Percentiles rank a stretch among this genome's conserved stretches.
Conservation (phyloP, 2,113 vertebrate genomes). For the Pavo muticus region DNA sequence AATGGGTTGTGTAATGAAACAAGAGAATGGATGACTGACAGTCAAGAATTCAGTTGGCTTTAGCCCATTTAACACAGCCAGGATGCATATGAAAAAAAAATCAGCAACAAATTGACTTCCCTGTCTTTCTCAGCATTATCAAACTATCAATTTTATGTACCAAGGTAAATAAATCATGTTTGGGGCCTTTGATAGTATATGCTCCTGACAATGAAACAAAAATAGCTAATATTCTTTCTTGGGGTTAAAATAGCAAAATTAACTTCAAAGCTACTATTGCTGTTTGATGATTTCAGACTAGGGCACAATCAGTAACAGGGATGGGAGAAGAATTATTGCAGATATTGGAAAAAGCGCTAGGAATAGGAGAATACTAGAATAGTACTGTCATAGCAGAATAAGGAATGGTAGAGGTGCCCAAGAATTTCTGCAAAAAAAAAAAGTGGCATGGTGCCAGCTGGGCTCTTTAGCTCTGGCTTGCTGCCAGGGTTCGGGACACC, state of each 20-base stretch:
- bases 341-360: background rate
- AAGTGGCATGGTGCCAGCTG: background rate
- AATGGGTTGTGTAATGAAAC: constrained; percentile 35
- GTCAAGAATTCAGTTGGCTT: constrained; percentile 11
- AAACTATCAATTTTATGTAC: background rate
- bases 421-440: background rate
- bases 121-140: background rate
- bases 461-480: background rate
- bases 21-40: constrained; percentile 54
- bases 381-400: background rate
- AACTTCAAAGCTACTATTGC: background rate
- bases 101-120: background rate
- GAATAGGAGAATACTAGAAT: background rate
- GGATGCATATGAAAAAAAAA: background rate
- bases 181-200: background rate
- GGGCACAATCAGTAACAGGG: background rate
- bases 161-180: background rate
- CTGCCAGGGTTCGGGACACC: background rate
- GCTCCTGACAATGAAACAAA: background rate
- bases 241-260: background rate
- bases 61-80: background rate
- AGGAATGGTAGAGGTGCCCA: background rate
- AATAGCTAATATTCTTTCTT: background rate
- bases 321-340: background rate
- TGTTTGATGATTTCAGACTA: background rate